Conservation (phyloP, 2,797 vertebrate genomes). For the Todus mexicanus region DNA sequence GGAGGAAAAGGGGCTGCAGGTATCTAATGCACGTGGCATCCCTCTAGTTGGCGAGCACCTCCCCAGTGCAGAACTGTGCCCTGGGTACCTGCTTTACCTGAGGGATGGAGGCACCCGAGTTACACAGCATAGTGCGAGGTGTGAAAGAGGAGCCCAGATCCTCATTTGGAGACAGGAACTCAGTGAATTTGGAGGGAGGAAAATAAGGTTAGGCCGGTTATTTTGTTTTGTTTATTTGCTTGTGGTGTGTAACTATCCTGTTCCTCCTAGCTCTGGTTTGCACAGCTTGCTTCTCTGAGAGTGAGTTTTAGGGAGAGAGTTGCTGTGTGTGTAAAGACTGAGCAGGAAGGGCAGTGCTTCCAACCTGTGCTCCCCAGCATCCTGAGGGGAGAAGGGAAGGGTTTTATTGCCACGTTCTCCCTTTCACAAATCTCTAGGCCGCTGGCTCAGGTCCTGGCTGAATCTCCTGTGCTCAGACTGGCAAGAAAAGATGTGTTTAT, state of each 20-base stretch:
- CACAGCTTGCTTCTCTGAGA: not conserved
- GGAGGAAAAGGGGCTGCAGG: not conserved
- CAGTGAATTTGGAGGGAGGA: not conserved
- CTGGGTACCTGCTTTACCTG: not conserved
- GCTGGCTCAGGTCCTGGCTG: not conserved
- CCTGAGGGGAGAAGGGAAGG: not conserved
- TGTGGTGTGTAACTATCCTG: not conserved
- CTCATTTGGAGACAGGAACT: not conserved
- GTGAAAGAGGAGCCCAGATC: not conserved
- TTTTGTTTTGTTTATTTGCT: not conserved
- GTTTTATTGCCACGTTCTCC: not conserved
- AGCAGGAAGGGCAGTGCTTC: not conserved
- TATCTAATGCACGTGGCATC: not conserved
- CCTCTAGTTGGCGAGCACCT: not conserved
- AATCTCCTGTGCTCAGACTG: not conserved
- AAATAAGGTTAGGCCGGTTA: not conserved
- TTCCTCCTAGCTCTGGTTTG: not conserved
- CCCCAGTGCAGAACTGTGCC: not conserved
- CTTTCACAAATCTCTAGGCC: not conserved
- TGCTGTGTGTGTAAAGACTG: not conserved
- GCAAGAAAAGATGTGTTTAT: not conserved
- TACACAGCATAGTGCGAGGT: not conserved
- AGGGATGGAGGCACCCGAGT: not conserved
- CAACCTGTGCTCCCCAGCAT: fast-evolving
- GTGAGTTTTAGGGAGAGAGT: not conserved